Percentiles rank a stretch among this genome's conserved stretches.
phyloP scores from a whole-genome alignment of 1,140 invertebrate species.

The Ephestia elutella region DNA sequence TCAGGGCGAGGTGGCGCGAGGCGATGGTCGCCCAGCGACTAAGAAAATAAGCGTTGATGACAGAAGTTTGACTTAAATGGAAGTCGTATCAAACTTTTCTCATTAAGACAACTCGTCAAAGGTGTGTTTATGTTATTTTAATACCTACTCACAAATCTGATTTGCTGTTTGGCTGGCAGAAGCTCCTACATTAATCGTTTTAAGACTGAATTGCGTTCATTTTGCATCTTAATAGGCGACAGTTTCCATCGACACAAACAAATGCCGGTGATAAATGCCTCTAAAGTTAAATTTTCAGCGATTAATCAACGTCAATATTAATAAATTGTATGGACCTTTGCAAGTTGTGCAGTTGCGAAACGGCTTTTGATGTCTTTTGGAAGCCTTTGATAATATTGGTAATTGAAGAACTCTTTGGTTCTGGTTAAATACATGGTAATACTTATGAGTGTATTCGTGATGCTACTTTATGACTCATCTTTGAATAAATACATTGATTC shows the following conservation, averaged over 20 bases:
- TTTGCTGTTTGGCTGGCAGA: slow-evolving; percentile 19
- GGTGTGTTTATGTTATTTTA: slow-evolving; percentile 69
- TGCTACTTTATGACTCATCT: too few relatives aligned
- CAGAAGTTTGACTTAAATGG: slow-evolving; percentile 68
- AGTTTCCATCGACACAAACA: slow-evolving; percentile 11
- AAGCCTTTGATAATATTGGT: background rate
- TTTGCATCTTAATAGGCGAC: slow-evolving; percentile 11
- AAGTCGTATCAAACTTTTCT: slow-evolving; percentile 71
- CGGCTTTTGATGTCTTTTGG: background rate
- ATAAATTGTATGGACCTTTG: slow-evolving; percentile 6
- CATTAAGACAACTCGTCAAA: slow-evolving; percentile 68
- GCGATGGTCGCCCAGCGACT: slow-evolving; percentile 29
- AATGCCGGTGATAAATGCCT: slow-evolving; percentile 8
- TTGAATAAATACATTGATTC: too few relatives aligned
- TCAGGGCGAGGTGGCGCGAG: slow-evolving; percentile 34
- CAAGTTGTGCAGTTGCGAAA: background rate
- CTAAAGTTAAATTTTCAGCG: slow-evolving; percentile 9
- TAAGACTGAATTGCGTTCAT: slow-evolving; percentile 10
- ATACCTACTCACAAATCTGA: slow-evolving; percentile 49
- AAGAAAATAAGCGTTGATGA: slow-evolving; percentile 62
- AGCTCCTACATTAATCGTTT: slow-evolving; percentile 6
- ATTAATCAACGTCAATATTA: slow-evolving; percentile 10
- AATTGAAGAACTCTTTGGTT: slow-evolving; percentile 9
- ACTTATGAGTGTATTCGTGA: too few relatives aligned
- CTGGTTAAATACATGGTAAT: background rate